These are phyloP conservation scores for Thereuonema tuberculata DNA, from an alignment of 1,140 invertebrate species.

Conservation along the genomic window DNA sequence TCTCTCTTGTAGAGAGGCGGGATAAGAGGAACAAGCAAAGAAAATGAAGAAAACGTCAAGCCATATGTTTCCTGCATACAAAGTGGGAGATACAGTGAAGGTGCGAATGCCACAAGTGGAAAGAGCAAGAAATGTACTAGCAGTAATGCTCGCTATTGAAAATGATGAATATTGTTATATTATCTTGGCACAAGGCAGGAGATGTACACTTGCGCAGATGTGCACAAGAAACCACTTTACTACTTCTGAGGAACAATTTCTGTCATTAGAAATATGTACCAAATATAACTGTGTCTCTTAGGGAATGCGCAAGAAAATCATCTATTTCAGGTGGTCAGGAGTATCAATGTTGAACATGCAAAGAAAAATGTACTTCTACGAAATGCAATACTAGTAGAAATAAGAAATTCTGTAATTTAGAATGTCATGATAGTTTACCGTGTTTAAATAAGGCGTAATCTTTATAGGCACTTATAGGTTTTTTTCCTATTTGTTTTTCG, in stretches of 20 bases:
- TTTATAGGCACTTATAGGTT: background rate
- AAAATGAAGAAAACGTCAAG: background rate
- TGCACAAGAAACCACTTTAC: background rate
- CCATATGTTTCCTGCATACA: background rate
- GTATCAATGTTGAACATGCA: background rate
- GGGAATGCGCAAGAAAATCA: background rate
- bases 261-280: background rate
- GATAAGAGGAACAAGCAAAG: background rate
- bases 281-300: background rate
- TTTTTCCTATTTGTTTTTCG: too few relatives aligned
- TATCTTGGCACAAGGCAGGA: background rate
- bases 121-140: background rate
- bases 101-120: background rate
- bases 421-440: background rate
- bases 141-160: background rate
- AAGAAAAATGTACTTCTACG: background rate
- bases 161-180: background rate
- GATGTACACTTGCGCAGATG: background rate
- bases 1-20: background rate
- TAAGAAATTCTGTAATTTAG: constrained; percentile 2
- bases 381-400: background rate
- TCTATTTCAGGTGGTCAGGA: background rate
- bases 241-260: background rate
- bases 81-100: background rate
- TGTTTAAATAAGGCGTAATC: constrained; percentile 3